Evolutionary conservation across 2,888 invertebrate genomes (phyloP).

Genomic region (Hyalella azteca): DNA sequence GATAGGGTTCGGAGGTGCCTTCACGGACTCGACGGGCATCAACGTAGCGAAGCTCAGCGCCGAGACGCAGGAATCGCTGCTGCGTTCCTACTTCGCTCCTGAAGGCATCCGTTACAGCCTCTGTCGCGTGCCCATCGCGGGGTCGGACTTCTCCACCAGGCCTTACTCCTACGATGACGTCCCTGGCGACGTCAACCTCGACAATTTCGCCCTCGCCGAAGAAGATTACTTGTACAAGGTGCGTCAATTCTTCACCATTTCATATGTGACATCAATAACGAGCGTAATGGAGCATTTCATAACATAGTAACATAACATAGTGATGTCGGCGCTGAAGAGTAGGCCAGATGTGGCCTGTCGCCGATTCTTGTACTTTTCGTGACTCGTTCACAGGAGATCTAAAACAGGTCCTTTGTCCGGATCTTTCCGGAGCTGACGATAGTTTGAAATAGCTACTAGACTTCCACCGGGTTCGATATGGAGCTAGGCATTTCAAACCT

Average conservation of each 20-base stretch:
- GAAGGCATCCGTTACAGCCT: slow-evolving; percentile 79
- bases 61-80: neutral
- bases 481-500: no score
- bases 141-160: slow-evolving; percentile 82
- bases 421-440: no score
- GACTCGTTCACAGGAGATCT: no score
- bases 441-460: no score
- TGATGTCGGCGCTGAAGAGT: no score
- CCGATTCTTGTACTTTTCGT: no score
- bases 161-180: slow-evolving; percentile 73
- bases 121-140: slow-evolving; percentile 82
- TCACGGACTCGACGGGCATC: slow-evolving; percentile 75
- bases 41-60: slow-evolving; percentile 68
- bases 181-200: slow-evolving; percentile 65
- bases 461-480: no score
- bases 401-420: no score
- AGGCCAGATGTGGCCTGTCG: no score
- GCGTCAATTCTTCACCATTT: neutral
- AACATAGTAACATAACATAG: no score
- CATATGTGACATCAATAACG: no score
- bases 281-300: no score
- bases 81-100: slow-evolving; percentile 68
- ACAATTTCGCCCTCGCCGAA: slow-evolving; percentile 70
- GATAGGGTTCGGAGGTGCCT: slow-evolving; percentile 84
- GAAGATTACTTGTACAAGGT: slow-evolving; percentile 75